Evolutionary conservation across 2,113 vertebrate species (phyloP).

Genomic region (Elephas maximus): DNA sequence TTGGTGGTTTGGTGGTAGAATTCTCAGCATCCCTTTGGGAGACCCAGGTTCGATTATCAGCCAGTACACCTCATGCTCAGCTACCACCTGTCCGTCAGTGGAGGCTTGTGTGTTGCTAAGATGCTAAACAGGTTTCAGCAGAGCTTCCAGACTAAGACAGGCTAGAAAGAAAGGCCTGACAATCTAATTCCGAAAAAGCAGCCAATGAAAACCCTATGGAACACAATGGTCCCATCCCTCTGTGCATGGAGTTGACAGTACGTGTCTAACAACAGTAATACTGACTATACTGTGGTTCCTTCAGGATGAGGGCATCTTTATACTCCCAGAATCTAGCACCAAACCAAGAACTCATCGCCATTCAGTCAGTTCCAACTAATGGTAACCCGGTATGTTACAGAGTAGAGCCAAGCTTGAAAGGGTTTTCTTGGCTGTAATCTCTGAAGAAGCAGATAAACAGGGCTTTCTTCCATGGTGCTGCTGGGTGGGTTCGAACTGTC

Average conservation of each 20-base stretch:
- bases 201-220: background rate
- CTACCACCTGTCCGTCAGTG: background rate
- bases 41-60: background rate
- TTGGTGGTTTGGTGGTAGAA: background rate
- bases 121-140: too few species aligned
- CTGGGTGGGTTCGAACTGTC: too few species aligned
- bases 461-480: too few species aligned
- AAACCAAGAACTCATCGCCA: background rate
- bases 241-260: background rate
- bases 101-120: background rate
- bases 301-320: background rate
- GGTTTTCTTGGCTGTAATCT: too few species aligned
- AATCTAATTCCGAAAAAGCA: background rate
- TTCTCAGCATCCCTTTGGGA: background rate
- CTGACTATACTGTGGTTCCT: background rate
- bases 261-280: too few species aligned
- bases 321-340: background rate
- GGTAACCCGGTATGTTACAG: too few species aligned
- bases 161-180: background rate
- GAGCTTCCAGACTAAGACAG: background rate
- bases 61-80: background rate
- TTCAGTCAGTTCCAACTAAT: too few species aligned
- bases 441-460: too few species aligned
- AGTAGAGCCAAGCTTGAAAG: too few species aligned
- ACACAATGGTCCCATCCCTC: background rate